Conservation (phyloP, 1,140 invertebrate species). For the Andrena cerasifolii region DNA sequence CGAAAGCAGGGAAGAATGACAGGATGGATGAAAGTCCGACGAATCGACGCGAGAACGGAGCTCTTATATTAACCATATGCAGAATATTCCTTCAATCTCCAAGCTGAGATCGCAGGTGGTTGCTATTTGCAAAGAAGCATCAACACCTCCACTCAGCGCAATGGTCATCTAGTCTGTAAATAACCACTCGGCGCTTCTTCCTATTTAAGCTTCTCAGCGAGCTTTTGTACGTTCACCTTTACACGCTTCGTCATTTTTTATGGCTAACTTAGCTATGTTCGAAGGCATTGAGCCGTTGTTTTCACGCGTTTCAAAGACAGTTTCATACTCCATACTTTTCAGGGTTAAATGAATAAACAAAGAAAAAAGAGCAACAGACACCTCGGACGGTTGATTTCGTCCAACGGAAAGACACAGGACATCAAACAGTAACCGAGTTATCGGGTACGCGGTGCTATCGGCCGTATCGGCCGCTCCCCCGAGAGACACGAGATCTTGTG, state of each 20-base stretch:
- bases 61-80: constrained; percentile 6
- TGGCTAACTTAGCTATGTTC: too few species aligned
- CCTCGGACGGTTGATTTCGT: background rate
- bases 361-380: too few species aligned
- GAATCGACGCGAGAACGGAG: constrained; percentile 57
- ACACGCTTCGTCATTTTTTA: too few species aligned
- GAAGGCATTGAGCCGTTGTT: background rate
- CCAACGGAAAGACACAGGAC: constrained; percentile 2
- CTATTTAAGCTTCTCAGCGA: too few species aligned
- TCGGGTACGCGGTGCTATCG: constrained; percentile 78
- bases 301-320: background rate
- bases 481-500: constrained; percentile 67
- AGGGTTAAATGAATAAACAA: constrained; percentile 2
- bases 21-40: constrained; percentile 58
- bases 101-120: too few species aligned
- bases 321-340: background rate
- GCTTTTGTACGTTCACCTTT: too few species aligned
- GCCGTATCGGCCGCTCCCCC: constrained; percentile 67
- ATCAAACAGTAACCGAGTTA: constrained; percentile 71
- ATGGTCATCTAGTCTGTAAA: too few species aligned
- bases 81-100: background rate
- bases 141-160: too few species aligned
- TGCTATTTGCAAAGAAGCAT: too few species aligned
- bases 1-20: constrained; percentile 18
- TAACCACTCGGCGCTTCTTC: too few species aligned